Evolutionary conservation across 2,888 invertebrate species (phyloP), one percentile per base, ranked within the genome.

Genomic region (Pyrochroa serraticornis): DNA sequence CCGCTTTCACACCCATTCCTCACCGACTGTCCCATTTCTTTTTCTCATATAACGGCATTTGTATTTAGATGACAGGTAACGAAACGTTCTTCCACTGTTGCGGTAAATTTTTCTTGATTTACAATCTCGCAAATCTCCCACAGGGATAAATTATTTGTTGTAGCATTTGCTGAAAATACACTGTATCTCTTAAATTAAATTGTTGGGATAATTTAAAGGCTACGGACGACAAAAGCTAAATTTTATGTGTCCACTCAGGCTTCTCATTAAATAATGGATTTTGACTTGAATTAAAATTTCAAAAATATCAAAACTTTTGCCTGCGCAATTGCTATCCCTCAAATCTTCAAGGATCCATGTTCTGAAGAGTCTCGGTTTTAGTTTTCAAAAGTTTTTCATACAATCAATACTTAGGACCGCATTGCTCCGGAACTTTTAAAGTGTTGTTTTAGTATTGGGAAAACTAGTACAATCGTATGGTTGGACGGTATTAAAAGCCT

Each of bases 1-100:
- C 43, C 13, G 13, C 42, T 42, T 33, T 55, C 48, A 48, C 54
- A 47, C 49, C 49, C 48, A 38, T 8, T 10, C 10, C 22, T 13
- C 12, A 39, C 39, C 39, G n/a, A 39, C 12, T 39, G 13, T 39
- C 13, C 39, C 12, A 13, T 39, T 39, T 39, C 39, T 39, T 9
- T 8, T 12, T 12, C 39, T 10, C 12, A 12, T 13, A 9, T 8
- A 7, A 22, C 22, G 22, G 22, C 22, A 22, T 5, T 22, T 22
- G 22, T 22, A 22, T 22, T 22, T 22, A 22, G 22, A 22, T 22
- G 22, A 22, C 22, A 5, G 22, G 22, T 22, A 22, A 22, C 22
- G 22, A 22, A 22, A 5, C 22, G 22, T 5, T 22, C 22, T 22
- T 22, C 22, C 22, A 22, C 22, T 2, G 22, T 22, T 22, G 22